phyloP scores from a whole-genome alignment of 2,113 vertebrate species.

The Castor canadensis region DNA sequence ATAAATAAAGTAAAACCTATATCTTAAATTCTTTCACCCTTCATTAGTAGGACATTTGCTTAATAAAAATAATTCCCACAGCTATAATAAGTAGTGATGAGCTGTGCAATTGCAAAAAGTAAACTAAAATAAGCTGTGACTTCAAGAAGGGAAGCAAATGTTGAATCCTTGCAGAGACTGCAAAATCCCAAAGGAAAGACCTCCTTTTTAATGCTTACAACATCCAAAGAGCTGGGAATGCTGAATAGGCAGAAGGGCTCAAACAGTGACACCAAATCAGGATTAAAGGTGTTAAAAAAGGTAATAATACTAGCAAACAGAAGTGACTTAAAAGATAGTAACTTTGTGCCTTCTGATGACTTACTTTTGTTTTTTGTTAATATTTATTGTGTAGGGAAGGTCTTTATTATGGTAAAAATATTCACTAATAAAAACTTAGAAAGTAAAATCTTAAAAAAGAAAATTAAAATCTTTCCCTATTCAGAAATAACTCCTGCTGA shows the following conservation, averaged over 20 bases:
- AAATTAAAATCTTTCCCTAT: background rate
- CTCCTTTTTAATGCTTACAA: background rate
- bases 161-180: background rate
- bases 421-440: background rate
- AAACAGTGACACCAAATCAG: background rate
- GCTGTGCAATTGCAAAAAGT: background rate
- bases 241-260: background rate
- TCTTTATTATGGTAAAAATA: background rate
- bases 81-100: conserved; percentile 10
- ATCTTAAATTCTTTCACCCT: background rate
- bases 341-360: background rate
- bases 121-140: background rate
- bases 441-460: background rate
- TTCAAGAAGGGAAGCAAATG: background rate
- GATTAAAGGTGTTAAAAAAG: background rate
- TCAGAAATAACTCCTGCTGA: conserved; percentile 22
- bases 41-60: background rate
- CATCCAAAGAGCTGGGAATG: background rate
- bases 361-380: background rate
- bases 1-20: no score
- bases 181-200: background rate
- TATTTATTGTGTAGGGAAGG: background rate
- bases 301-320: background rate
- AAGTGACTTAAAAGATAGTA: background rate
- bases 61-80: conserved; percentile 42